Evolutionary conservation across 2,888 invertebrate species (phyloP).

Genomic region (Julus scandinavius): DNA sequence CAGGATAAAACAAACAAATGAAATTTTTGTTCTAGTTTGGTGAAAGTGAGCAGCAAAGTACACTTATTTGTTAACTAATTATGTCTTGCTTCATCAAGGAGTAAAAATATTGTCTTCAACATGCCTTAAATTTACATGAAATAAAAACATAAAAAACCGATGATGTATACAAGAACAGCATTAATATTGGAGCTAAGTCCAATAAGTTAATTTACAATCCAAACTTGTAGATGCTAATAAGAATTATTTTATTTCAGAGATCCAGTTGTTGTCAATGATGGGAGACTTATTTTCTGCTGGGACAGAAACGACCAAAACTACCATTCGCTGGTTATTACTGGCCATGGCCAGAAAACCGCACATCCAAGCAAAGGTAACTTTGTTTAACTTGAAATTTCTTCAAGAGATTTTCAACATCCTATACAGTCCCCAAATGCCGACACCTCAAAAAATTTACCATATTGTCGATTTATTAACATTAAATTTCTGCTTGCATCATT

Average conservation of each 20-base stretch:
- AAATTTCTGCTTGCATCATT: no score
- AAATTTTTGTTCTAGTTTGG: conserved; percentile 34
- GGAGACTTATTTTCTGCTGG: conserved; percentile 89
- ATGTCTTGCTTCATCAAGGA: not conserved
- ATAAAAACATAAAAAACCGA: not conserved
- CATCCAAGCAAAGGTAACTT: conserved; percentile 68
- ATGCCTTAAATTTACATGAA: not conserved
- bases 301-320: conserved; percentile 83
- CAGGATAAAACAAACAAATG: not conserved
- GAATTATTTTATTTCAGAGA: conserved; percentile 50
- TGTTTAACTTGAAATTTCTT: not conserved
- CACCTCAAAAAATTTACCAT: not conserved
- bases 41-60: not conserved
- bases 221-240: not conserved
- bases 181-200: no score
- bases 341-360: conserved; percentile 78
- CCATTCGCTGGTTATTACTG: conserved; percentile 83
- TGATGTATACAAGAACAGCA: not conserved
- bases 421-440: not conserved
- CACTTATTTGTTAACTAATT: not conserved
- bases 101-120: not conserved
- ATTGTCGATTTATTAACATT: not conserved
- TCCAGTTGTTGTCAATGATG: conserved; percentile 78
- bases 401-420: not conserved
- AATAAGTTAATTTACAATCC: no score